These are phyloP conservation scores for Triplophysa dalaica DNA, from an alignment of 2,113 vertebrate genomes.

Conservation along the genomic window DNA sequence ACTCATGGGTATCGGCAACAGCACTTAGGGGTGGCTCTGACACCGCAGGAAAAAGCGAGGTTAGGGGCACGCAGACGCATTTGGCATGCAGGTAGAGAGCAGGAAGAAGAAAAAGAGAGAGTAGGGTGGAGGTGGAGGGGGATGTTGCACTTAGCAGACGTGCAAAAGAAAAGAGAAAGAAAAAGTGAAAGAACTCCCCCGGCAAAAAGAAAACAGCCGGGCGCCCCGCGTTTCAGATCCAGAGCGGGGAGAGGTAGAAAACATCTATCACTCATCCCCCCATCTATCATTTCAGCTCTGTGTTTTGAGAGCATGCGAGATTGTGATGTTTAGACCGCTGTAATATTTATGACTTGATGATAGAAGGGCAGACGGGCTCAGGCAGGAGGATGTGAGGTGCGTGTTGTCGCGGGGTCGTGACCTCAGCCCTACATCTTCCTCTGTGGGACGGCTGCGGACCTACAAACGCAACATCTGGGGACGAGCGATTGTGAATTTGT, in stretches of 20 bases:
- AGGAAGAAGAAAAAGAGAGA: slow-evolving; percentile 22
- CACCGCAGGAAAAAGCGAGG: slow-evolving; percentile 79
- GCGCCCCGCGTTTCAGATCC: slow-evolving; percentile 3
- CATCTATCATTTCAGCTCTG: slow-evolving; percentile 36
- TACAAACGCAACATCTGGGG: slow-evolving; percentile 14
- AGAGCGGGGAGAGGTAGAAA: slow-evolving; percentile 33
- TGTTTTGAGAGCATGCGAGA: slow-evolving; percentile 27
- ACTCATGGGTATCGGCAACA: slow-evolving; percentile 98
- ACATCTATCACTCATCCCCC: slow-evolving; percentile 36
- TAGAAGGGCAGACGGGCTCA: slow-evolving; percentile 11
- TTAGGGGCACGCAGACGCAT: slow-evolving; percentile 86
- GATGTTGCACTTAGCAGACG: slow-evolving; percentile 59
- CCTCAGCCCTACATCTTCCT: slow-evolving; percentile 21
- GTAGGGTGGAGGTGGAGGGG: not conserved
- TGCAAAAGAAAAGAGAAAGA: slow-evolving; percentile 30
- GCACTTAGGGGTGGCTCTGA: slow-evolving; percentile 96
- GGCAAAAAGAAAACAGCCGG: slow-evolving; percentile 26
- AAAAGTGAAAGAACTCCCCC: slow-evolving; percentile 32
- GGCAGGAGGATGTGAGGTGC: not conserved
- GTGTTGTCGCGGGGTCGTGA: slow-evolving; percentile 4
- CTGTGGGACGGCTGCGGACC: not conserved
- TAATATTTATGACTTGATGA: slow-evolving; percentile 33
- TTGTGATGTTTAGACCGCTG: slow-evolving; percentile 29
- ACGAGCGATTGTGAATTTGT: not conserved
- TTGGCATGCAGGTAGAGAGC: slow-evolving; percentile 78